phyloP scores from a whole-genome alignment of 2,113 vertebrate genomes.

The Cynocephalus volans region DNA sequence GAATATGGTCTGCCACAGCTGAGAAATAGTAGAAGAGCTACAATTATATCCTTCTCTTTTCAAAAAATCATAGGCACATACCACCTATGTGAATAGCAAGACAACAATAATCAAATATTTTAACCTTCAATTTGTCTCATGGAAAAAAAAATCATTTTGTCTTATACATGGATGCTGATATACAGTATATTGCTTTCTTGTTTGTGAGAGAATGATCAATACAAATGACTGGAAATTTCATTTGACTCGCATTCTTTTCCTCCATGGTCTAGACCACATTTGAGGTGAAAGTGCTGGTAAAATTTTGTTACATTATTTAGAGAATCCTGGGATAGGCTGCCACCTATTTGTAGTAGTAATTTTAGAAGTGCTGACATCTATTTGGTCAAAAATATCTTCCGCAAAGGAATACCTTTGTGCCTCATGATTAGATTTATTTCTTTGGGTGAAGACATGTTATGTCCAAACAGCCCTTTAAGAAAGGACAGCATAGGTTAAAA shows the following conservation, averaged over 20 bases:
- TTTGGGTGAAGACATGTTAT: background rate
- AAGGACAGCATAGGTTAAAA: background rate
- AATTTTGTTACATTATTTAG: background rate
- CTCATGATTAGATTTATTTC: background rate
- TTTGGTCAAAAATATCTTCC: background rate
- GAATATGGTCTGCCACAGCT: constrained; percentile 97
- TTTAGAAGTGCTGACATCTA: background rate
- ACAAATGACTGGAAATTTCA: background rate
- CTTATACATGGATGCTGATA: background rate
- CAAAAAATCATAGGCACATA: background rate
- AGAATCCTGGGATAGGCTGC: background rate
- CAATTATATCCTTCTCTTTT: constrained; percentile 10
- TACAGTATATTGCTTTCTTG: background rate
- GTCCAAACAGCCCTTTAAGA: background rate
- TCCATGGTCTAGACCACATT: background rate
- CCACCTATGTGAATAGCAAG: background rate
- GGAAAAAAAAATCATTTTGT: background rate
- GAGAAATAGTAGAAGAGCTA: constrained; percentile 68
- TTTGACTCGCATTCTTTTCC: background rate
- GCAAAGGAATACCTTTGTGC: background rate
- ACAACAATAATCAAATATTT: background rate
- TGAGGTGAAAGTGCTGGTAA: background rate
- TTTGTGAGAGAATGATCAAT: background rate
- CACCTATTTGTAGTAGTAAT: background rate
- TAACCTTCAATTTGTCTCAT: background rate